Evolutionary conservation across 2,113 vertebrate species (phyloP).

Genomic region (Gasterosteus nipponicus): DNA sequence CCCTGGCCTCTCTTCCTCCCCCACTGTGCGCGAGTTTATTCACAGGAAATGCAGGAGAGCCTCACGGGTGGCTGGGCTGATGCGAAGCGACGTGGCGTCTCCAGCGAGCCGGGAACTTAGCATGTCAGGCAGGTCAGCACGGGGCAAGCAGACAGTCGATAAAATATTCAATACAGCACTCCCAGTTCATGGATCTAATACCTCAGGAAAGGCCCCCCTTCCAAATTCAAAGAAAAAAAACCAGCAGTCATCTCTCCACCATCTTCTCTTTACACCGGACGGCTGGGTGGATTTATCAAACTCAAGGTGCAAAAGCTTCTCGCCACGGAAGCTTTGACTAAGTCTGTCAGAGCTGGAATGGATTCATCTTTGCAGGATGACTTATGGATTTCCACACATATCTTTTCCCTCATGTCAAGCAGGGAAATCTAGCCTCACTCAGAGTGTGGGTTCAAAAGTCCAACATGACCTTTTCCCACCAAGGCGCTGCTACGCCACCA

Average conservation of each 20-base stretch:
- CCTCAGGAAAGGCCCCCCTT: slow-evolving; percentile 64
- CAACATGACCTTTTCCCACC: slow-evolving; percentile 65
- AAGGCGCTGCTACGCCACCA: slow-evolving; percentile 16
- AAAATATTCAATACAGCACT: slow-evolving; percentile 92
- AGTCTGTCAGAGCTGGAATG: slow-evolving; percentile 30
- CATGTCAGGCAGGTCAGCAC: slow-evolving; percentile 88
- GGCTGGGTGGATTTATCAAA: slow-evolving; percentile 51
- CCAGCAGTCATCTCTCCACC: slow-evolving; percentile 25
- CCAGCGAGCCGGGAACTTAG: slow-evolving; percentile 86
- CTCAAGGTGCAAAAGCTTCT: slow-evolving; percentile 49
- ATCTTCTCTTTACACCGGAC: slow-evolving; percentile 35
- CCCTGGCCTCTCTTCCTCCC: slow-evolving; percentile 77
- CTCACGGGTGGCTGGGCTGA: slow-evolving; percentile 86
- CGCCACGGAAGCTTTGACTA: slow-evolving; percentile 58
- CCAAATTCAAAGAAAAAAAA: slow-evolving; percentile 52
- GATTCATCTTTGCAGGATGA: slow-evolving; percentile 54
- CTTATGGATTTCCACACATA: slow-evolving; percentile 51
- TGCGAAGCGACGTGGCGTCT: slow-evolving; percentile 84
- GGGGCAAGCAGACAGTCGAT: slow-evolving; percentile 89
- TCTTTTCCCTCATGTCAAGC: background rate
- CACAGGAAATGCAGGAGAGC: slow-evolving; percentile 86
- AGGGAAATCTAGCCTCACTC: slow-evolving; percentile 24
- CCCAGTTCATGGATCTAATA: slow-evolving; percentile 89
- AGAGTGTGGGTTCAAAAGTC: slow-evolving; percentile 77
- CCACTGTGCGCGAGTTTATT: slow-evolving; percentile 85